Conservation (phyloP, 2,113 vertebrate species). For the Pionites leucogaster region DNA sequence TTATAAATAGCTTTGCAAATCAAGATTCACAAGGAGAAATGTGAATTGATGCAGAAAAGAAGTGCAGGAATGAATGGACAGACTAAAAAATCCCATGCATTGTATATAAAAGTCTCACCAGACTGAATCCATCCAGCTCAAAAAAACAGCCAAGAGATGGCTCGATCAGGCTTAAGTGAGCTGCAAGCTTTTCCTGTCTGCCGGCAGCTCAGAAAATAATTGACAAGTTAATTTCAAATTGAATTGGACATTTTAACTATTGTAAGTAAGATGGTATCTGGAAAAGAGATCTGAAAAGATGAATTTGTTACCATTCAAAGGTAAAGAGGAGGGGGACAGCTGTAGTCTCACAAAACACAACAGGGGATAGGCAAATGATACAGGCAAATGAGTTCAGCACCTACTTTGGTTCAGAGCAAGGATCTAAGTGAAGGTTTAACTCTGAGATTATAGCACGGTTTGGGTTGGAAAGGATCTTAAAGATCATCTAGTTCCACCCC, state of each 20-base stretch:
- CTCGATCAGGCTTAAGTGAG: not conserved
- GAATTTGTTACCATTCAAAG: not conserved
- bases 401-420: not conserved
- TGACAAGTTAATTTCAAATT: not conserved
- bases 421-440: not conserved
- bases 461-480: not conserved
- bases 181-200: not conserved
- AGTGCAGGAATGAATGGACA: not conserved
- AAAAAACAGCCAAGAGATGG: not conserved
- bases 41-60: not conserved
- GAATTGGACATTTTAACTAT: not conserved
- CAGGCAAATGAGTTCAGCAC: not conserved
- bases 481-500: not conserved
- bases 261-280: not conserved
- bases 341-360: not conserved
- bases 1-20: constrained; percentile 34
- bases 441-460: not conserved
- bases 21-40: not conserved
- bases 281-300: not conserved
- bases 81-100: not conserved
- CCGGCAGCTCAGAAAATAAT: not conserved
- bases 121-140: not conserved
- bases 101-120: not conserved
- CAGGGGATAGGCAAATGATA: not conserved
- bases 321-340: not conserved